Evolutionary conservation across 2,113 vertebrate species (phyloP).

Genomic region (Apus apus): DNA sequence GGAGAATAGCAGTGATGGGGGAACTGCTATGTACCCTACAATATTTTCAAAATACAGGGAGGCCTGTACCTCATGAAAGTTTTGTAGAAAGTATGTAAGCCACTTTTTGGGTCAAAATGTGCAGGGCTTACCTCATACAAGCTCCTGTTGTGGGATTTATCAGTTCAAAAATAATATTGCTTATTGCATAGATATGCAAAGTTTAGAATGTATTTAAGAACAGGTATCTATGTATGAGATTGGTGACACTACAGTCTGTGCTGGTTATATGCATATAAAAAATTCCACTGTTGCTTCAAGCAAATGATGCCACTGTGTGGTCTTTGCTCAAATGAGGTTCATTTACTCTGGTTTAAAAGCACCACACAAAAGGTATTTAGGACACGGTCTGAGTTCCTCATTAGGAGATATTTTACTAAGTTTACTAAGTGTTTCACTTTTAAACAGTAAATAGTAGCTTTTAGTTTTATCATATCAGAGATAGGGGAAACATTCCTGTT

Average conservation of each 20-base stretch:
- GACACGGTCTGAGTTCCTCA: neutral
- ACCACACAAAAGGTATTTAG: neutral
- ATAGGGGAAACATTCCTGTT: neutral
- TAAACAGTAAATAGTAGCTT: neutral
- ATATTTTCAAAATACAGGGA: neutral
- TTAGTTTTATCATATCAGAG: neutral
- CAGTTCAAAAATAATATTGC: neutral
- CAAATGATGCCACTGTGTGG: neutral
- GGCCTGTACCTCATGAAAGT: neutral
- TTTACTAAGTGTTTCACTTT: neutral
- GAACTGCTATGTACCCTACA: neutral
- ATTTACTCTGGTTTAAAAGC: slow-evolving; percentile 1
- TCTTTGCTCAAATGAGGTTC: neutral
- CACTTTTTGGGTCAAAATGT: neutral
- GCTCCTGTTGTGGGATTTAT: neutral
- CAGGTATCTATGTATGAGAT: neutral
- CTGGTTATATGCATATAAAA: neutral
- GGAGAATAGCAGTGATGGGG: neutral
- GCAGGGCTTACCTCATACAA: neutral
- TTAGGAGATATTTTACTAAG: neutral
- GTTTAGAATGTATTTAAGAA: neutral
- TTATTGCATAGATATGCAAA: neutral
- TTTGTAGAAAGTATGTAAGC: neutral
- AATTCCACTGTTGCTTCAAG: neutral
- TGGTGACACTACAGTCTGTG: neutral